Base-by-base conservation (phyloP, 2,113 vertebrate species). In the Gymnarchus niloticus region DNA sequence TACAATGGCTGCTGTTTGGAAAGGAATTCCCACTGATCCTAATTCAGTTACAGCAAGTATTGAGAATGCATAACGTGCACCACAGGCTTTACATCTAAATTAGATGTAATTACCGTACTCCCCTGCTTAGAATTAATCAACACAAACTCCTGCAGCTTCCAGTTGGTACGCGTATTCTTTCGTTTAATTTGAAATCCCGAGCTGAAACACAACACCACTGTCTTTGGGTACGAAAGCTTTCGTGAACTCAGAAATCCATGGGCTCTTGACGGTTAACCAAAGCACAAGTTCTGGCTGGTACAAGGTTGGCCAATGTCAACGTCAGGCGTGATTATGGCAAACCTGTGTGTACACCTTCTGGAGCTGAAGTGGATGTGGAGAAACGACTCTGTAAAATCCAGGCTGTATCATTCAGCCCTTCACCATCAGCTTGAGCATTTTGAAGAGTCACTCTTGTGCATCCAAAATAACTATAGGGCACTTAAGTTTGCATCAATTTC, bases 71-170 rank as follows among this genome's bases (percentile, higher is more conserved):
- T 48, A 78, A 48, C 76, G 23, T 37, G 21, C 76, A 25, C 8
- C 44, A 54, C 87, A 61, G 73, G 49, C 4, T 49, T 81, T 54
- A 82, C 28, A 19, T 54, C 80, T 82, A 54, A 54, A 82, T 52
- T 54, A 82, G 51, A 82, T 52, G 80, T 82, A 54, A 54, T 82
- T 56, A 82, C 19, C 25, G 17, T 28, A 37, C 80, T n/a, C 23
- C 59, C 80, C 51, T 1, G 23, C 21, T 48, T 56, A 4, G 48
- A 33, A 82, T 19, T 52, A 25, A 54, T 82, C 80, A 82, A 48
- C 76, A 78, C 44, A 46, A 78, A n/a, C 76, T 37, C 21, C 65
- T 17, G 65, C 76, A 78, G 76, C 76, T 78, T 78, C 76, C 23
- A 78, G 76, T 10, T 7, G 44, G 44, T 78, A 48, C 33, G 17